phyloP scores from a whole-genome alignment of 2,113 vertebrate genomes.

The Cisticola juncidis region DNA sequence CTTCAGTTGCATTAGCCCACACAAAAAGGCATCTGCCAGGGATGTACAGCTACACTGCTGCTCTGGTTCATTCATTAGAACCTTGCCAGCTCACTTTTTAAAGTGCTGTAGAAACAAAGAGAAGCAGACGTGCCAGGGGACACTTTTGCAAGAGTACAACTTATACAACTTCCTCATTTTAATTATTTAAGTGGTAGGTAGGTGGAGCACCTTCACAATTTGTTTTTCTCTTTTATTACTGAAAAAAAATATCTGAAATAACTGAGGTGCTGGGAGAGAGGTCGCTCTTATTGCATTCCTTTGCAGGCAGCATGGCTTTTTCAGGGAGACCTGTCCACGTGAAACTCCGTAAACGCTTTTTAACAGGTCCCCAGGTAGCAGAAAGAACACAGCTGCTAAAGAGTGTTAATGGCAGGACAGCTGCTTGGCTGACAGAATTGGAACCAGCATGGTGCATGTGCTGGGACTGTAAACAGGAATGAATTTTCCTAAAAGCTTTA shows the following conservation, averaged over 20 bases:
- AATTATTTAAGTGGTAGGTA: background rate
- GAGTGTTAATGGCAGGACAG: slow-evolving; percentile 56
- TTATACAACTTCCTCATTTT: background rate
- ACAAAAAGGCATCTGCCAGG: background rate
- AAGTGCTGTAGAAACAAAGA: background rate
- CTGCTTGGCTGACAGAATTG: slow-evolving; percentile 79
- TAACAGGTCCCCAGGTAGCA: slow-evolving; percentile 61
- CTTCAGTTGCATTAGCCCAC: background rate
- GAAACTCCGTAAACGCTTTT: slow-evolving; percentile 50
- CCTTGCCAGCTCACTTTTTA: background rate
- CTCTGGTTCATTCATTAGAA: background rate
- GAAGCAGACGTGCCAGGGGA: background rate
- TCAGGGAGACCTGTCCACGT: slow-evolving; percentile 66
- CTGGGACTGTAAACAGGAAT: slow-evolving; percentile 72
- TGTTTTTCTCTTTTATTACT: slow-evolving; percentile 33
- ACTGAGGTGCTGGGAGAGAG: background rate
- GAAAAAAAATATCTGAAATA: slow-evolving; percentile 23
- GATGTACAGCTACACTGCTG: accelerated
- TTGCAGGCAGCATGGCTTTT: slow-evolving; percentile 22
- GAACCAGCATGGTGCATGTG: slow-evolving; percentile 59
- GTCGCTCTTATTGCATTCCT: slow-evolving; percentile 51
- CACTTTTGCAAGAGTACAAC: background rate
- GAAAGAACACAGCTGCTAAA: slow-evolving; percentile 66
- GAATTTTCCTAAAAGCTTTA: slow-evolving; percentile 79
- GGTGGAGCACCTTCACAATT: background rate